Evolutionary conservation across 2,888 invertebrate species (phyloP), one percentile per base, ranked within the genome.

Genomic region (Platypus cylindrus): DNA sequence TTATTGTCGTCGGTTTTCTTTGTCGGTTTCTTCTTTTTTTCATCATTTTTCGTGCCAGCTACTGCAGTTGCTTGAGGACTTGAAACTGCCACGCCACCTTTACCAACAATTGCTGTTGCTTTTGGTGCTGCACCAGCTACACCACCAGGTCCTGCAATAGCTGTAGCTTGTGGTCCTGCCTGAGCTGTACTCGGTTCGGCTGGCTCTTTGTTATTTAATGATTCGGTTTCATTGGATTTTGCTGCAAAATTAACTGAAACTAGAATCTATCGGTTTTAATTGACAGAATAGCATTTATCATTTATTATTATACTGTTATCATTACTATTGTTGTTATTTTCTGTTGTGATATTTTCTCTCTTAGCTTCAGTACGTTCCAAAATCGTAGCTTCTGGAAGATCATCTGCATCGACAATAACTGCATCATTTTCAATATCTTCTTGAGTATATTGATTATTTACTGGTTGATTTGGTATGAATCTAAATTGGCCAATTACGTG

Each of bases 51-150:
- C 3, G 55, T 50, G 20, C 66, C 67, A 14, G 67, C 66, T 11
- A 68, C 60, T 1, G 70, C 67, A 12, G 67, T 67, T 12, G 67
- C 68, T 30, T 59, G 56, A 14, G 69, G 69, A 40, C 63, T 65
- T 1, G 68, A 60, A 11, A 67, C 53, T 1, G 66, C 63, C 30
- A 66, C 45, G 11, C 68, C 68, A 36, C 60, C 62, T 35, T 61
- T 59, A 17, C 68, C 68, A 13, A 62, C 66, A 14, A 68, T 50
- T 2, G 70, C 68, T 8, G 66, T 66, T 5, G 58, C 66, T 30
- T 59, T 52, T 3, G 68, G 68, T 9, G 61, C 59, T 3, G 68
- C 63, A 8, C 62, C 56, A 4, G 68, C 67, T 3, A 65, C 59
- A 5, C 67, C 68, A 23, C 66, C 67, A 24, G 56, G 56, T 22